Evolutionary conservation across 2,888 invertebrate genomes (phyloP), one percentile per base, ranked within the genome.

Genomic region (Sturmia bella): DNA sequence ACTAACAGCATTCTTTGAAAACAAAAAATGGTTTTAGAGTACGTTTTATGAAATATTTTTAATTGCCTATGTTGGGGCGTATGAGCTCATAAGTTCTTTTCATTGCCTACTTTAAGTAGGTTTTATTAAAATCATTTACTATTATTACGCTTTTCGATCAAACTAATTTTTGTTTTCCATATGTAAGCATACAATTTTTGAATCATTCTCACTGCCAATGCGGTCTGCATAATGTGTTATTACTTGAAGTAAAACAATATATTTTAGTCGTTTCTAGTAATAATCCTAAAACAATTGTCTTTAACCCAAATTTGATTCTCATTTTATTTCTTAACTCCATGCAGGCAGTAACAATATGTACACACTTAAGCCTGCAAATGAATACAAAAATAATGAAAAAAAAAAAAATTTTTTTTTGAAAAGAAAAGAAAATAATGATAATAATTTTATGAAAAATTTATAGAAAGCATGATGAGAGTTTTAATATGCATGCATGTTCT

Each of bases 401-500:
- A 32, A 3, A 32, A 32, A n/a, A n/a, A n/a, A n/a, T n/a, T n/a
- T n/a, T n/a, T 32, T 32, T 7, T 32, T 32, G 32, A 41, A 3
- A 68, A 68, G 61, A 68, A 50, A 59, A 48, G 13, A 63, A 32
- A 50, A 50, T 50, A 54, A 54, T n/a, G n/a, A n/a, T 13, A 68
- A 68, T 21, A 59, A 68, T 52, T 63, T 52, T 76, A 48, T 73
- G 63, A 45, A 48, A 68, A 32, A 74, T 48, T 48, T 41, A 50
- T 57, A 76, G 43, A 70, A 72, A 56, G 54, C 70, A 77, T 63
- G 54, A 66, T 54, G 43, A 70, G 56, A 79, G 12, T 70, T 80
- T 72, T 77, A 52, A 74, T 59, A 57, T 73, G 63, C 66, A 79
- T 79, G 37, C 78, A 79, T 77, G 50, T 68, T 76, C 69, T 43